phyloP scores from a whole-genome alignment of 37 sponge, comb jelly and placozoan species.

The Halichondria panicea region DNA sequence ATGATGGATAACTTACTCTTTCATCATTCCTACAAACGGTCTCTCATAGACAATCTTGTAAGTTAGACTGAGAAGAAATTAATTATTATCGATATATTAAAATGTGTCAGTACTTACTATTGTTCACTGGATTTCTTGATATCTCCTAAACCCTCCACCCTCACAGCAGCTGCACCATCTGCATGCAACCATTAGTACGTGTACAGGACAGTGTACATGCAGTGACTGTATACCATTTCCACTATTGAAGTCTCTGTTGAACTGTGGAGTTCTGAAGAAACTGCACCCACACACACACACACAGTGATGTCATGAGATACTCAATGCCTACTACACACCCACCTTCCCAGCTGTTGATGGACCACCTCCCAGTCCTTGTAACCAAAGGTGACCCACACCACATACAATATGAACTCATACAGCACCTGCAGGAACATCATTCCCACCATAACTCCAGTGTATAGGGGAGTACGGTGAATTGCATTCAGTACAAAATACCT shows the following conservation, averaged over 20 bases:
- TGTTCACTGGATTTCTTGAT: conserved; percentile 31
- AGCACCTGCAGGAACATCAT: conserved; percentile 32
- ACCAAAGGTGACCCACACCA: conserved; percentile 62
- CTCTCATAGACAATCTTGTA: conserved; percentile 39
- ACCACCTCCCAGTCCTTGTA: conserved; percentile 54
- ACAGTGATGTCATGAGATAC: not conserved
- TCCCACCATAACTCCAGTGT: not conserved
- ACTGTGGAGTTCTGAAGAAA: conserved; percentile 34
- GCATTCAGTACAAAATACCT: conserved; percentile 23
- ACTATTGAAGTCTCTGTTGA: conserved; percentile 36
- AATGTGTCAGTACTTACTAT: conserved; percentile 2
- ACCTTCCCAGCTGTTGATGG: conserved; percentile 73
- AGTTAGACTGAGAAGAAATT: conserved; percentile 14
- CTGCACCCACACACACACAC: not conserved
- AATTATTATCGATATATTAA: not conserved
- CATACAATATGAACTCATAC: conserved; percentile 67
- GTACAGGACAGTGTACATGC: not conserved
- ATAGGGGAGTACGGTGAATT: not conserved
- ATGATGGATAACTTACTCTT: conserved; percentile 20
- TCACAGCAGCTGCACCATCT: not conserved
- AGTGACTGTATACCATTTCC: not conserved
- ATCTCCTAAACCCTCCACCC: conserved; percentile 8
- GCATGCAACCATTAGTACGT: not conserved
- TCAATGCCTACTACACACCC: not conserved
- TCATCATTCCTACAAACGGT: conserved; percentile 35